Conservation (phyloP, 2,113 vertebrate genomes). For the Girardinichthys multiradiatus region DNA sequence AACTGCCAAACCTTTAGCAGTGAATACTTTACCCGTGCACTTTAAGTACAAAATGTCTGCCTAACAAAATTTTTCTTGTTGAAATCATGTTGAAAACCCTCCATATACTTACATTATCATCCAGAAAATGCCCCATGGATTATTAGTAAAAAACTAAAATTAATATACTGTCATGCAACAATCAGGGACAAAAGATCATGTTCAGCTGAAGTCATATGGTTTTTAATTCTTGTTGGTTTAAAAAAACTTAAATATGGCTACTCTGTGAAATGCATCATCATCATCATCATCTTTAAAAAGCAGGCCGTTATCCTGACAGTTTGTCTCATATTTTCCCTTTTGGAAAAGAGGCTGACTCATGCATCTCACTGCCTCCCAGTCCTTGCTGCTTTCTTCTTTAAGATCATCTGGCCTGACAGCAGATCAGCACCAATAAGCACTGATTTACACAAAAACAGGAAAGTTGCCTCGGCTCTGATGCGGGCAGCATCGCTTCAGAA, state of each 20-base stretch:
- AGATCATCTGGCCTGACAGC: constrained; percentile 35
- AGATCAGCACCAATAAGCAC: constrained; percentile 33
- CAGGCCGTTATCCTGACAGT: neutral
- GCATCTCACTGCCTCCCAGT: constrained; percentile 22
- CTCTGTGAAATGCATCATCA: neutral
- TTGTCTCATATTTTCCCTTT: constrained; percentile 22
- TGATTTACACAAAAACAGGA: constrained; percentile 31
- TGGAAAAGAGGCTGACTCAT: constrained; percentile 32
- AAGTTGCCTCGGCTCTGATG: constrained; percentile 14
- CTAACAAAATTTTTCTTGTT: no score
- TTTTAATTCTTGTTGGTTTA: no score
- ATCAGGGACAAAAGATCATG: no score
- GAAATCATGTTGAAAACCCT: no score
- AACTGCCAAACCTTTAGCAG: no score
- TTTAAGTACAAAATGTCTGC: no score
- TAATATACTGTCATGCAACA: no score
- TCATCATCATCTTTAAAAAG: constrained; percentile 2
- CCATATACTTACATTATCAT: no score
- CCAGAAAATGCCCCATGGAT: no score
- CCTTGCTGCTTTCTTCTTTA: constrained; percentile 13
- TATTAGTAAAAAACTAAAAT: no score
- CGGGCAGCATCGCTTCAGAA: constrained; percentile 38
- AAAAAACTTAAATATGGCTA: neutral
- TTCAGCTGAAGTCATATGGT: no score
- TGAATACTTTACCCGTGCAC: no score